A percentile compares a stretch with the other conserved stretches of the same genome.
Evolutionary conservation across 2,113 vertebrate genomes (phyloP).

Genomic region (Gambusia holbrooki): DNA sequence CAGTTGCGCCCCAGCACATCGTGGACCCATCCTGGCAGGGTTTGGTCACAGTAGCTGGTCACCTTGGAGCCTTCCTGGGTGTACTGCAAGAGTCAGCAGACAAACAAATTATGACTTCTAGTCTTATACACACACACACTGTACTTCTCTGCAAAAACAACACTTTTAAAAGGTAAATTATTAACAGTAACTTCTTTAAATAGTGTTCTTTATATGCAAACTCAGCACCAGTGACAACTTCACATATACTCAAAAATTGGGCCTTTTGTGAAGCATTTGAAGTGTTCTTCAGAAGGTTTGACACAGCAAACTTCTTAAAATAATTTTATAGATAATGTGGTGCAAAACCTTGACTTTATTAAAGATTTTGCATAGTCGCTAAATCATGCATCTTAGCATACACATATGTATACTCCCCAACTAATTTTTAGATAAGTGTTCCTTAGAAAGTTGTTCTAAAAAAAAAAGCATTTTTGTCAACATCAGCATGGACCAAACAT

Average conservation of each 20-base stretch:
- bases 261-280: no score
- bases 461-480: background rate
- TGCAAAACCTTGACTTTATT: no score
- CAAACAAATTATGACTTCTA: background rate
- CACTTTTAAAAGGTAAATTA: background rate
- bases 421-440: background rate
- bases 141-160: background rate
- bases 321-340: no score
- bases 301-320: no score
- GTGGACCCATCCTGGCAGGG: constrained; percentile 92
- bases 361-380: no score
- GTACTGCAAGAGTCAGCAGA: constrained; percentile 81
- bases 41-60: constrained; percentile 93
- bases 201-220: background rate
- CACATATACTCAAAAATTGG: no score
- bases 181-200: no score
- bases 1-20: constrained; percentile 93
- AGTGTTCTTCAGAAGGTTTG: no score
- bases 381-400: no score
- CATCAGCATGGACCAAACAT: background rate
- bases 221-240: background rate
- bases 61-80: constrained; percentile 79
- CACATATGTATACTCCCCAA: no score
- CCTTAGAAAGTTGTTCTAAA: background rate
- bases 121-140: background rate